A percentile compares a stretch with the other conserved stretches of the same genome.
Conservation (phyloP, 1,140 invertebrate species). For the Chrysomallon squamiferum region DNA sequence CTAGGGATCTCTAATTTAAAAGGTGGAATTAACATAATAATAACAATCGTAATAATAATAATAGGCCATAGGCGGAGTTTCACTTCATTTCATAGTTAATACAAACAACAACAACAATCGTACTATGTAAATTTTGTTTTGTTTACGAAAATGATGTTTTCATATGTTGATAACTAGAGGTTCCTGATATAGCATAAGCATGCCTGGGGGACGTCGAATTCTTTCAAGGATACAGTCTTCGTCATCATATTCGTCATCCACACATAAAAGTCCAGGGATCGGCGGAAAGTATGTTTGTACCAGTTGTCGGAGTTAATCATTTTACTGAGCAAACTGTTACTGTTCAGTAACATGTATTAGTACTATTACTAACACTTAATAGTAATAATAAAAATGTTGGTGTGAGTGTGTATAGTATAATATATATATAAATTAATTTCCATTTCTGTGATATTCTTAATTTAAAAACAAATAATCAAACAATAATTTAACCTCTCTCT, state of each 20-base stretch:
- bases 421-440: background rate
- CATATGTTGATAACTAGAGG: background rate
- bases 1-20: too few species aligned
- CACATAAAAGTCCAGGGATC: slow-evolving; percentile 35
- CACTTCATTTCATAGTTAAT: background rate
- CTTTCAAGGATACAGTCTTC: slow-evolving; percentile 51
- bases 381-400: background rate
- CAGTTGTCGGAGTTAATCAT: background rate
- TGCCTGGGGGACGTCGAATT: slow-evolving; percentile 54
- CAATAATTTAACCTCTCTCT: too few species aligned
- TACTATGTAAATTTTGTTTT: background rate
- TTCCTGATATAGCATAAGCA: slow-evolving; percentile 7
- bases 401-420: background rate
- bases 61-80: background rate
- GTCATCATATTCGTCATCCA: slow-evolving; percentile 36
- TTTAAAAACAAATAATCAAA: too few species aligned
- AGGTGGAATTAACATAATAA: too few species aligned
- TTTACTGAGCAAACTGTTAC: background rate
- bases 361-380: background rate
- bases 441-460: too few species aligned
- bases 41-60: too few species aligned
- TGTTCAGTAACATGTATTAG: background rate
- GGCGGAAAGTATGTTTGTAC: slow-evolving; percentile 13
- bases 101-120: background rate
- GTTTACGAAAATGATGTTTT: background rate